These are phyloP conservation scores for Temnopleurus reevesii DNA, from an alignment of 53 echinoderm and acorn worm genomes.

Conservation along the genomic window DNA sequence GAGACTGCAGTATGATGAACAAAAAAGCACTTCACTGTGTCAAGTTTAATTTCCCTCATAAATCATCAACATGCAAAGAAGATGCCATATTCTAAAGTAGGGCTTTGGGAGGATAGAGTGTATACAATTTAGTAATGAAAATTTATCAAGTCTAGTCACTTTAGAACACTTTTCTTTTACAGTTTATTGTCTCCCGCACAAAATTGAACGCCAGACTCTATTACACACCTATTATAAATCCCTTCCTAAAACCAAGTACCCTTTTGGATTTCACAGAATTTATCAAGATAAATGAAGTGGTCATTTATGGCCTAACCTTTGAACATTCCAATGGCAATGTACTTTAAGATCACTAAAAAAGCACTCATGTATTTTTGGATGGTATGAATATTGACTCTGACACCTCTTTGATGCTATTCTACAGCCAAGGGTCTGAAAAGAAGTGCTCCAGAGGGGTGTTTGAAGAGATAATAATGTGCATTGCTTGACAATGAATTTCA, in stretches of 20 bases:
- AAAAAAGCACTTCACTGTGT: background rate
- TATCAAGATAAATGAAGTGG: background rate
- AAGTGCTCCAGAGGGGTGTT: background rate
- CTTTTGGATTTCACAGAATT: background rate
- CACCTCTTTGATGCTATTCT: background rate
- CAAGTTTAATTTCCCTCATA: background rate
- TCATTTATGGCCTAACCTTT: background rate
- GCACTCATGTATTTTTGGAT: background rate
- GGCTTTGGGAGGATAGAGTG: too few species aligned
- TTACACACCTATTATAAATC: too few species aligned
- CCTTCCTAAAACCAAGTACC: too few species aligned
- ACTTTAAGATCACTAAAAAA: background rate
- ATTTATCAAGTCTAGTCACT: background rate
- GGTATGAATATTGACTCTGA: background rate
- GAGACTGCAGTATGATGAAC: background rate
- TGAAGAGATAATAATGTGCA: background rate
- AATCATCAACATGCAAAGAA: background rate
- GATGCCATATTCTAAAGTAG: too few species aligned
- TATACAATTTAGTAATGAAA: background rate
- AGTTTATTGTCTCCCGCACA: background rate
- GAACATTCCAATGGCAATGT: background rate
- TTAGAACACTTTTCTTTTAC: background rate
- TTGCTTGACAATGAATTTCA: background rate
- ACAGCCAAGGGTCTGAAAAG: background rate
- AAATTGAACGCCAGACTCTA: background rate